phyloP scores from a whole-genome alignment of 2,113 vertebrate genomes.

The Pelvicachromis taeniatus region DNA sequence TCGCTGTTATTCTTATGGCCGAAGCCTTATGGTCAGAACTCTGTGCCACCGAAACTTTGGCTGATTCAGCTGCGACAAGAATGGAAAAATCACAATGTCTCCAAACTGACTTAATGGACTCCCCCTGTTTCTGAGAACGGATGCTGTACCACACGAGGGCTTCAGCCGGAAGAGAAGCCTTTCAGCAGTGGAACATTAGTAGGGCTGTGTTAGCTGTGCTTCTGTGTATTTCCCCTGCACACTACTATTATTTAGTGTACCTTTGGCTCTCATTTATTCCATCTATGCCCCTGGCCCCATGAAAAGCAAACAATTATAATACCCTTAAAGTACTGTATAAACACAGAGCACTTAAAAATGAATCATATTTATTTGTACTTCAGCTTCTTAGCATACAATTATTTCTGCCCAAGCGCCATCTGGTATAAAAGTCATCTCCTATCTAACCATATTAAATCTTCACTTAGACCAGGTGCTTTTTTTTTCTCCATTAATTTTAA shows the following conservation, averaged over 20 bases:
- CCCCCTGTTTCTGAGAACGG: slow-evolving; percentile 13
- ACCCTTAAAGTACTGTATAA: slow-evolving; percentile 37
- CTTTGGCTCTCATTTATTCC: slow-evolving; percentile 39
- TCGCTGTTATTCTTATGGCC: slow-evolving; percentile 50
- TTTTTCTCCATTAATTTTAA: not conserved
- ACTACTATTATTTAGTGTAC: slow-evolving; percentile 34
- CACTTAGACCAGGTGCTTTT: not conserved
- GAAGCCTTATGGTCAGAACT: slow-evolving; percentile 67
- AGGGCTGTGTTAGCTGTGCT: slow-evolving; percentile 5
- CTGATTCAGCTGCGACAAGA: slow-evolving; percentile 21
- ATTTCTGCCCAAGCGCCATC: slow-evolving; percentile 28
- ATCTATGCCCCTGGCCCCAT: slow-evolving; percentile 10
- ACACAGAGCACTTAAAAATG: slow-evolving; percentile 49
- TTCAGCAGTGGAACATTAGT: slow-evolving; percentile 13
- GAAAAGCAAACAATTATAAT: slow-evolving; percentile 53
- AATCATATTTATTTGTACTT: slow-evolving; percentile 49
- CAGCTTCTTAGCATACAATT: slow-evolving; percentile 31
- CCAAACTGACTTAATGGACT: slow-evolving; percentile 57
- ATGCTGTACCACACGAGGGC: not conserved
- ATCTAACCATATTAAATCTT: slow-evolving; percentile 5
- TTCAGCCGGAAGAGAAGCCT: slow-evolving; percentile 3
- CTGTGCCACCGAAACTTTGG: slow-evolving; percentile 58
- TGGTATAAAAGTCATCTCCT: slow-evolving; percentile 19
- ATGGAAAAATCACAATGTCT: slow-evolving; percentile 39
- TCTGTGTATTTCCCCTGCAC: not conserved